These are phyloP conservation scores for Daboia siamensis DNA, from an alignment of 2,113 vertebrate species.

Conservation along the genomic window DNA sequence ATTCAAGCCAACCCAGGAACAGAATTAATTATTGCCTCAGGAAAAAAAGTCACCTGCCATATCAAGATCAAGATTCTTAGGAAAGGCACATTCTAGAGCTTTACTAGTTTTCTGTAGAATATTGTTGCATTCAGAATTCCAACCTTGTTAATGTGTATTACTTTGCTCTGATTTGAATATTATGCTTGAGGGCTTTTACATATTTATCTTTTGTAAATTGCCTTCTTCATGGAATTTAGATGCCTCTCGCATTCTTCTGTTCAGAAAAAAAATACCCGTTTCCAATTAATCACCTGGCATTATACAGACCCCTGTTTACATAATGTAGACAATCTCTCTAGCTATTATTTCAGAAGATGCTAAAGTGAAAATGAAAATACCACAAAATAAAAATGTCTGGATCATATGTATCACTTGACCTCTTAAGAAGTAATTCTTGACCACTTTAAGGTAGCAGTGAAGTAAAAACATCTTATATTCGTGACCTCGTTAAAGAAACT, in stretches of 20 bases:
- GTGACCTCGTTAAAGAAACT: background rate
- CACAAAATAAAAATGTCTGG: background rate
- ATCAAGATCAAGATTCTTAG: constrained; percentile 39
- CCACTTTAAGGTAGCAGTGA: background rate
- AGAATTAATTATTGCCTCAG: constrained; percentile 57
- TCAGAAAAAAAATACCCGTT: background rate
- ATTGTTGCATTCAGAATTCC: background rate
- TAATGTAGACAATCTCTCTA: constrained; percentile 11
- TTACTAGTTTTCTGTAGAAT: constrained; percentile 2
- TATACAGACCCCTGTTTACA: background rate
- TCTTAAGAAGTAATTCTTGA: background rate
- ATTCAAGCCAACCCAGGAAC: constrained; percentile 40
- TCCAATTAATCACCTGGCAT: background rate
- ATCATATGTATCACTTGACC: background rate
- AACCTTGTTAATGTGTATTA: background rate
- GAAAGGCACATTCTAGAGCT: constrained; percentile 30
- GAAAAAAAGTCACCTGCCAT: constrained; percentile 40
- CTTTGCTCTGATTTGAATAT: constrained; percentile 23
- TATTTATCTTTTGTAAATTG: background rate
- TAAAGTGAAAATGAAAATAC: background rate
- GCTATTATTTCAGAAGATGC: background rate
- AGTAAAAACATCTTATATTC: background rate
- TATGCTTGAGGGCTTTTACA: background rate
- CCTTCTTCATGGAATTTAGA: constrained; percentile 9
- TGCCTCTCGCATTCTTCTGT: background rate